These are phyloP conservation scores for Cosmorhoe ocellata DNA, from an alignment of 2,888 invertebrate genomes.

Conservation along the genomic window DNA sequence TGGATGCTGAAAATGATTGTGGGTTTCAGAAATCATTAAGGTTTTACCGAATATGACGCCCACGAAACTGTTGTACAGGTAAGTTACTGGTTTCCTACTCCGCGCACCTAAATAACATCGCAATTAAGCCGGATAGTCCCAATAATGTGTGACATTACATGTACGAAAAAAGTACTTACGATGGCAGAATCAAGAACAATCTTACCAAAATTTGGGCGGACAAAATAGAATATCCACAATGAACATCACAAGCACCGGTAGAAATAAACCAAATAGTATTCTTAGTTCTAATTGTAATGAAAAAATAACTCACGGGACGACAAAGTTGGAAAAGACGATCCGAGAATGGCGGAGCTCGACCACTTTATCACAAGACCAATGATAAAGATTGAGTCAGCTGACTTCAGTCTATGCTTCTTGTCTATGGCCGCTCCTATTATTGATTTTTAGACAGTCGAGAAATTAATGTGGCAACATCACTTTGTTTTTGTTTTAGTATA, in stretches of 20 bases:
- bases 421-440: conserved; percentile 59
- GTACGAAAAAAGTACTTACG: conserved; percentile 35
- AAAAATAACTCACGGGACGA: conserved; percentile 76
- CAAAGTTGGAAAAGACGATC: conserved; percentile 78
- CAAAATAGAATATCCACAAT: conserved; percentile 43
- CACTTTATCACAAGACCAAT: conserved; percentile 82
- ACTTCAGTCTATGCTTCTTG: conserved; percentile 69
- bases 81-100: background rate
- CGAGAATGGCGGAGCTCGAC: conserved; percentile 79
- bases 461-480: background rate
- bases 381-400: conserved; percentile 82
- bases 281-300: conserved; percentile 44
- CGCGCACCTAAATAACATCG: background rate
- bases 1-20: conserved; percentile 23
- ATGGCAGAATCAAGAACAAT: conserved; percentile 53
- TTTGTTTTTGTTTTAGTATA: too few species aligned
- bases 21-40: background rate
- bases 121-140: conserved; percentile 21
- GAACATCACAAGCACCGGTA: conserved; percentile 57
- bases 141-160: conserved; percentile 48
- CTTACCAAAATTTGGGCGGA: conserved; percentile 51
- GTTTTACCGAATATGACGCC: background rate
- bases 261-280: conserved; percentile 39
- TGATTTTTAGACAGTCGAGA: conserved; percentile 47
- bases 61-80: too few species aligned